Evolutionary conservation across 2,888 invertebrate genomes (phyloP).

Genomic region (Cheilosia vulpina): DNA sequence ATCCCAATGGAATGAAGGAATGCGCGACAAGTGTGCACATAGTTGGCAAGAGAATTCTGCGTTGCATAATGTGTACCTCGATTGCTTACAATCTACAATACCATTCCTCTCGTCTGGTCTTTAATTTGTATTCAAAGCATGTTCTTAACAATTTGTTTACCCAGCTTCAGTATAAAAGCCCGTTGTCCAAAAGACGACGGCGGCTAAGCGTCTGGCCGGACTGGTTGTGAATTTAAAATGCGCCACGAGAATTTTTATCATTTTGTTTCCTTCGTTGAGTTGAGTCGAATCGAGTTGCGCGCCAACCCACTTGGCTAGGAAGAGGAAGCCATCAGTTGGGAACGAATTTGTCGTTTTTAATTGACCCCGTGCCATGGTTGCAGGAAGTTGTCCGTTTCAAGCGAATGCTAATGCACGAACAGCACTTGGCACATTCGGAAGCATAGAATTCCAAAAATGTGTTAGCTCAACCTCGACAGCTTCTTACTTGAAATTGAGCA

Average conservation of each 20-base stretch:
- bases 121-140: conserved; percentile 38
- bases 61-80: conserved; percentile 24
- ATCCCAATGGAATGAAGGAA: conserved; percentile 23
- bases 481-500: too few relatives aligned
- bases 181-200: conserved; percentile 10
- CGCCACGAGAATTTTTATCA: conserved; percentile 25
- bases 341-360: conserved; percentile 10
- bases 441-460: too few relatives aligned
- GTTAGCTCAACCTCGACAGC: too few relatives aligned
- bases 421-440: too few relatives aligned
- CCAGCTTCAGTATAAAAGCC: conserved; percentile 7
- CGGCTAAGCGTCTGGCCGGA: conserved; percentile 35
- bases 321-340: conserved; percentile 30
- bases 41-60: neutral
- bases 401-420: too few relatives aligned
- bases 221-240: conserved; percentile 29
- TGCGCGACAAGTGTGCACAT: neutral
- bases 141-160: conserved; percentile 28
- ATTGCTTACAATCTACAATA: neutral
- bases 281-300: neutral
- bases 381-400: neutral
- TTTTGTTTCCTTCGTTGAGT: neutral
- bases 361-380: neutral
- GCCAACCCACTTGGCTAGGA: conserved; percentile 8
- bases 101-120: conserved; percentile 7